A percentile compares a stretch with the other conserved stretches of the same genome.
These are phyloP conservation scores for Chaetogeoica ovagalla DNA, from an alignment of 2,888 invertebrate species.

Conservation along the genomic window DNA sequence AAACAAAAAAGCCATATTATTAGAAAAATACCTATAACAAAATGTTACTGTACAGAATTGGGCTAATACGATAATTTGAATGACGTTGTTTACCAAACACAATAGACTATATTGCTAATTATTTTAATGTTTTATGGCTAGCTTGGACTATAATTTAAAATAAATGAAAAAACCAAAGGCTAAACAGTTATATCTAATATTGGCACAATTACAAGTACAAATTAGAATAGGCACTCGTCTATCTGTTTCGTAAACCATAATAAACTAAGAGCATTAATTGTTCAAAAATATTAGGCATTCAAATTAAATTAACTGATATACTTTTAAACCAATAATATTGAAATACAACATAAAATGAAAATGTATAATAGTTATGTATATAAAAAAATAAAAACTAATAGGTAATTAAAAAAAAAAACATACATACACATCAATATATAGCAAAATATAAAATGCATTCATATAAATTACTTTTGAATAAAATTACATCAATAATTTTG, in stretches of 20 bases:
- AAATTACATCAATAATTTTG: not conserved
- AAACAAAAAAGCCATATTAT: not conserved
- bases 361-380: not conserved
- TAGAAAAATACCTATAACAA: not conserved
- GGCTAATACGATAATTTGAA: constrained; percentile 2
- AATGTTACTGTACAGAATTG: not conserved
- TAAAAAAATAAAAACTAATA: not conserved
- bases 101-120: not conserved
- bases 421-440: not conserved
- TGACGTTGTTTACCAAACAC: not conserved
- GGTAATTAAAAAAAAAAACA: not conserved
- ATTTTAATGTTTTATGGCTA: constrained; percentile 3
- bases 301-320: not conserved
- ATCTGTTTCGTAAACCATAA: not conserved
- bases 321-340: not conserved
- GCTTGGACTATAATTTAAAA: constrained; percentile 12
- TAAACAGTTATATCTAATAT: constrained; percentile 14
- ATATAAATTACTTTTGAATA: not conserved
- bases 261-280: not conserved
- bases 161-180: constrained; percentile 24
- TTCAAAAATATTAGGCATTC: constrained; percentile 4
- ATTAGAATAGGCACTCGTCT: not conserved
- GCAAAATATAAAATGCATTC: not conserved
- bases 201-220: constrained; percentile 9
- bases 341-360: not conserved